Base-by-base conservation (phyloP, 2,888 invertebrate genomes). In the Bellardia bayeri region DNA sequence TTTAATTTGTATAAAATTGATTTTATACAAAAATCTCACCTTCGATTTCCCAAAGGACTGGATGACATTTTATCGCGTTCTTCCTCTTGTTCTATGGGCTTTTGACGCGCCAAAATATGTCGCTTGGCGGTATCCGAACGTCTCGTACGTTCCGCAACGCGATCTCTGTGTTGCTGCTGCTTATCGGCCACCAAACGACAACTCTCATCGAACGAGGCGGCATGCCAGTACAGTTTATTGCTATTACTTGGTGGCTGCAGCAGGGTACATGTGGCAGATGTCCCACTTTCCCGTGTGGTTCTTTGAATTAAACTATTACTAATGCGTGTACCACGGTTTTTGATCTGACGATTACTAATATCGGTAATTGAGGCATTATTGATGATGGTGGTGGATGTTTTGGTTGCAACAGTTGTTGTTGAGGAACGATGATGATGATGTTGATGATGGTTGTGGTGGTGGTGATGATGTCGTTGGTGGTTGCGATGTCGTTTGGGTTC, bases 201-300 rank as follows among this genome's bases (percentile, higher is more conserved):
- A 2, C 96, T 96, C 93, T 97, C 97, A 92, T 97, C 97, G 85
- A 97, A 97, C 81, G 97, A 97, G 86, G 97, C 94, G 33, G 97
- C 97, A 94, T 97, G 97, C 92, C 97, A 95, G 82, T 93, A 92
- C 14, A 91, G 90, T 42, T 91, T 92, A 72, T 90, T 90, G 80
- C 96, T 96, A 71, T 97, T 94, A 49, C 95, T 93, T 33, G 95
- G 94, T 0, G 96, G 96, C 91, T 96, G 96, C 37, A 96, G 93
- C 58, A 96, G 92, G 3, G 91, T 87, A 81, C 92, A 91, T 30
- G 69, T 79, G 14, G 95, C 92, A 11, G 89, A 88, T 4, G 89
- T 88, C 1, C 88, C 89, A 63, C 90, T 91, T 86, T 95, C 95
- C 0, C 93, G 89, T 0, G 93, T 92, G 8, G 91, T 90, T 78